Conservation (phyloP, 2,797 vertebrate genomes). For the Melanotaenia trifasciata region DNA sequence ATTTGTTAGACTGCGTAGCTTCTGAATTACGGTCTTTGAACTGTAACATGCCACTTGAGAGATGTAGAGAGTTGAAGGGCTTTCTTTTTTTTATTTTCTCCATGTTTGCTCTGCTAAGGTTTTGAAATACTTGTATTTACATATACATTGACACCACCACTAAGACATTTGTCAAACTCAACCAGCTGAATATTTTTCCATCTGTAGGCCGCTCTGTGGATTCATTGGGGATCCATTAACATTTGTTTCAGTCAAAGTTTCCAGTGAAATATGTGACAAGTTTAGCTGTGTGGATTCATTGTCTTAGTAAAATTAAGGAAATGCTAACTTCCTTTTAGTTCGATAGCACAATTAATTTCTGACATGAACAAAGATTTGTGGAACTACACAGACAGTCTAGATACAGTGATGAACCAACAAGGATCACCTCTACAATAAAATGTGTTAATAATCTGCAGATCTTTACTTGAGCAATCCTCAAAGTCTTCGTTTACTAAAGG, state of each 20-base stretch:
- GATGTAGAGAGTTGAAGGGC: neutral
- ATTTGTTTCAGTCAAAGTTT: neutral
- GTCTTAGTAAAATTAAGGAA: conserved; percentile 5
- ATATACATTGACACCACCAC: neutral
- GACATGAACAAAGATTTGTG: neutral
- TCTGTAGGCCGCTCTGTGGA: neutral
- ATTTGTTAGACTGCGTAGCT: conserved; percentile 25
- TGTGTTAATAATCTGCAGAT: neutral
- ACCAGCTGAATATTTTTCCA: conserved; percentile 6
- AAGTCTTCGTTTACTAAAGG: neutral
- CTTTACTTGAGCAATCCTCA: neutral
- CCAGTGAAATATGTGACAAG: conserved; percentile 3
- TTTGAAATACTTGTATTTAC: conserved; percentile 9
- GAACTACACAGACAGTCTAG: neutral
- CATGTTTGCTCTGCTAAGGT: neutral
- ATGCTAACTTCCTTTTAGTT: neutral
- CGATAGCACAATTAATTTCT: neutral
- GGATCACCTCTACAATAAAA: neutral
- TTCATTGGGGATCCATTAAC: conserved; percentile 4
- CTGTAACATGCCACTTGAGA: neutral
- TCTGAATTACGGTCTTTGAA: conserved; percentile 36
- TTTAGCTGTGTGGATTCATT: conserved; percentile 11
- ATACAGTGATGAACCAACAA: neutral
- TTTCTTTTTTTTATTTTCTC: neutral
- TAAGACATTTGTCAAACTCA: conserved; percentile 9